Base-by-base conservation (phyloP, 2,888 invertebrate genomes). In the Caenorhabditis macrosperma region DNA sequence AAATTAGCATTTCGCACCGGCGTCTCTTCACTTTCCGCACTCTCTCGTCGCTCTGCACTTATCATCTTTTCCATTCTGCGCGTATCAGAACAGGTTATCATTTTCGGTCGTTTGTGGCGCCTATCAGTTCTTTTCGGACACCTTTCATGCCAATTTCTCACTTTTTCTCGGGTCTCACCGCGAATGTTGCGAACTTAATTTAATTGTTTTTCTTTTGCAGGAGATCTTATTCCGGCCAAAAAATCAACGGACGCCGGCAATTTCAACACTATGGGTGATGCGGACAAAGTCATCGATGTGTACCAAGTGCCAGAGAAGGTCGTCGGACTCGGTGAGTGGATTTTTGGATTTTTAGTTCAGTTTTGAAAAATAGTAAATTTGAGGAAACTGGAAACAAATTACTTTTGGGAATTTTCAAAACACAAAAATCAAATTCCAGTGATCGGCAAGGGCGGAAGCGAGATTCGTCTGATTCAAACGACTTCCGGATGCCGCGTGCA, bases 401-500 rank as follows among this genome's bases (percentile, higher is more conserved):
- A 22, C 26, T 38, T n/a, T 12, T 28, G 24, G n/a, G n/a, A 28
- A 15, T 59, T 20, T 24, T 12, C 5, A 38, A 38, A 38, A 38
- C 9, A 15, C 33, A 5, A 5, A 33, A 33, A 33, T 22, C 22
- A 22, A 12, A 26, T 28, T 54, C 28, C 50, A 74, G 95, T 98
- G 91, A 96, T 96, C 91, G 97, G 97, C 54, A 95, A 97, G 90
- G 96, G 96, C 57, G 96, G 96, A 69, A 97, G 97, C 92, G 96
- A 97, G 92, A 96, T 98, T 84, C 95, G 95, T 48, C 93, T 95
- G 88, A 93, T 98, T 83, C 97, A 98, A 92, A 94, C 95, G 1
- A 96, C 97, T 92, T 95, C 96, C 10, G 96, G 96, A 72, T 96
- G 96, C 92, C 97, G 97, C 93, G 95, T 98, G 90, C 97, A 97